Evolutionary conservation across 2,888 invertebrate species (phyloP).

Genomic region (Acrocyrtus sp.): DNA sequence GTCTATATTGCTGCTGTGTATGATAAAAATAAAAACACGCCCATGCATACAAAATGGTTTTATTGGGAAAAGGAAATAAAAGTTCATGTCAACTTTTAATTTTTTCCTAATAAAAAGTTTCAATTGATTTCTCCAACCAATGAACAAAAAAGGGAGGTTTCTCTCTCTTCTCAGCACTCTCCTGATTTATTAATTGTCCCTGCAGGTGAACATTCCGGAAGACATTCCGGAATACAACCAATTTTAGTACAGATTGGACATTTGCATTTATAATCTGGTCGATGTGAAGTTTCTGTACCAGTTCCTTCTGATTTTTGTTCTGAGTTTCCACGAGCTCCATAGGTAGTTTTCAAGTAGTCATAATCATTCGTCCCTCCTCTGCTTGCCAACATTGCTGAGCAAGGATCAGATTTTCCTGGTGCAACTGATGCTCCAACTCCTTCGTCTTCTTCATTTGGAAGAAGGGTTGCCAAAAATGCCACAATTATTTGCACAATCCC

Average conservation of each 20-base stretch:
- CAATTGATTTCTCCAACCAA: too few species aligned
- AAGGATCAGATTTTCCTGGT: background rate
- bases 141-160: too few species aligned
- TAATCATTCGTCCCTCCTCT: background rate
- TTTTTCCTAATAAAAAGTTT: too few species aligned
- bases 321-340: background rate
- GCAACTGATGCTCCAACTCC: background rate
- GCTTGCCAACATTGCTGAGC: background rate
- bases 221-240: conserved; percentile 34
- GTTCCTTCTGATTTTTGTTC: too few species aligned
- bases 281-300: background rate
- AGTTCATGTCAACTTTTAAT: background rate
- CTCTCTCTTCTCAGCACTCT: background rate
- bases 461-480: conserved; percentile 45
- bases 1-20: too few species aligned
- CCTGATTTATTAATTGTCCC: background rate
- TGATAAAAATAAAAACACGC: too few species aligned
- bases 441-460: conserved; percentile 54
- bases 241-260: conserved; percentile 31
- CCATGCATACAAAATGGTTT: too few species aligned
- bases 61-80: background rate
- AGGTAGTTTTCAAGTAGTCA: background rate
- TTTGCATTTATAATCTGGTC: conserved; percentile 12
- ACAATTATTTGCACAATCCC: conserved; percentile 55
- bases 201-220: conserved; percentile 22